Base-by-base conservation (phyloP, 2,797 vertebrate genomes). In the Lates japonicus region DNA sequence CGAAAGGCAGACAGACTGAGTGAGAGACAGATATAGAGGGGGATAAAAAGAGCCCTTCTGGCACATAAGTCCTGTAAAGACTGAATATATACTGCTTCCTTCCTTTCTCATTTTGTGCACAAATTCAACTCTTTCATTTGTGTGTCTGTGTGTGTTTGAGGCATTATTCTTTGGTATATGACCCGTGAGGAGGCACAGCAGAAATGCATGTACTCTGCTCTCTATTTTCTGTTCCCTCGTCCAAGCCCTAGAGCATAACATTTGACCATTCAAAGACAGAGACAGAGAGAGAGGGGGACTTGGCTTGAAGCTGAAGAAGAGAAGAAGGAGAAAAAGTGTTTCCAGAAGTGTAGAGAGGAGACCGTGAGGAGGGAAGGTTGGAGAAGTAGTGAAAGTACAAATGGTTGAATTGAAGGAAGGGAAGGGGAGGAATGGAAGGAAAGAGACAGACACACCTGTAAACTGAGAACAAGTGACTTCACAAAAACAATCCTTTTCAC, bases 381-480 rank as follows among this genome's bases (percentile, higher is more conserved):
- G 71, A 83, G 78, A 44, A 19, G 63, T 61, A 62, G 20, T 79
- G 46, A 83, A 78, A 58, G 76, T 72, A 67, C 82, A 74, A 83
- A 79, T 80, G 71, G 33, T 19, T 76, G 69, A 87, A 85, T 78
- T 74, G 84, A 78, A 90, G 87, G 84, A 90, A 88, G 75, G 66
- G 74, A 70, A 48, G 59, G 76, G 73, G 31, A 22, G 63, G 68
- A 82, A 75, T 70, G 64, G 70, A 83, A 85, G 84, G 80, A 87
- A 86, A 65, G 17, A 7, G 59, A 68, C 7, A 2, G 74, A 84
- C 77, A 64, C 83, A 84, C 83, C 75, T 81, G 79, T 63, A 62
- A 42, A 44, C 66, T 41, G 63, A 48, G 44, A 74, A 75, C 39
- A 19, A 72, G 39, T 74, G 59, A 66, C 1, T 11, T 74, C 22